Evolutionary conservation across 2,888 invertebrate genomes (phyloP).

Genomic region (Cryptocephalus moraei): DNA sequence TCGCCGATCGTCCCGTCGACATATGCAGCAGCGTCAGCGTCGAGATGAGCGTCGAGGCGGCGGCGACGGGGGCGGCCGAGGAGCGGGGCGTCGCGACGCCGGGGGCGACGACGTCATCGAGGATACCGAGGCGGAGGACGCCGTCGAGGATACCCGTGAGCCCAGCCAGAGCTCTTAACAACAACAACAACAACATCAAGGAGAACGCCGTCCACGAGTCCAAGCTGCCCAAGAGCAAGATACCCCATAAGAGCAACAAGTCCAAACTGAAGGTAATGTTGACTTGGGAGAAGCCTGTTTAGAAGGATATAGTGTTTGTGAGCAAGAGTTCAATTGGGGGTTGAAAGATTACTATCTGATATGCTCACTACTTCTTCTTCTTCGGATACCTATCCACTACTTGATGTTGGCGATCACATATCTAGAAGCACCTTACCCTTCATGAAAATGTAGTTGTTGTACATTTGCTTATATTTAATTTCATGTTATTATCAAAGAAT

Average conservation of each 20-base stretch:
- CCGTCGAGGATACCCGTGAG: constrained; percentile 29
- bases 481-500: too few relatives aligned
- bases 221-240: constrained; percentile 46
- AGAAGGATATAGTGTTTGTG: too few relatives aligned
- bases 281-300: too few relatives aligned
- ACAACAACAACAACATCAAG: constrained; percentile 21
- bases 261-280: constrained; percentile 35
- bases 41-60: constrained; percentile 22
- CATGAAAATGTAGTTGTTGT: too few relatives aligned
- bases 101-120: constrained; percentile 55
- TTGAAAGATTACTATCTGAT: too few relatives aligned
- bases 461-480: too few relatives aligned
- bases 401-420: too few relatives aligned
- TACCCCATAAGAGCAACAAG: constrained; percentile 41
- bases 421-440: too few relatives aligned
- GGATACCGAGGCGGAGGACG: constrained; percentile 39
- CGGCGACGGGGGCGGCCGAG: constrained; percentile 3
- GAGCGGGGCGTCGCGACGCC: constrained; percentile 25
- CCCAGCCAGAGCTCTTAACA: constrained; percentile 24
- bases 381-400: too few relatives aligned
- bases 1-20: constrained; percentile 33
- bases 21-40: constrained; percentile 34
- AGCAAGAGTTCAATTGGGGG: too few relatives aligned
- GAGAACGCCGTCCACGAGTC: constrained; percentile 26
- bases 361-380: too few relatives aligned